Conservation (phyloP, 2,888 invertebrate species). For the Ashinkailepas kermadecensis region DNA sequence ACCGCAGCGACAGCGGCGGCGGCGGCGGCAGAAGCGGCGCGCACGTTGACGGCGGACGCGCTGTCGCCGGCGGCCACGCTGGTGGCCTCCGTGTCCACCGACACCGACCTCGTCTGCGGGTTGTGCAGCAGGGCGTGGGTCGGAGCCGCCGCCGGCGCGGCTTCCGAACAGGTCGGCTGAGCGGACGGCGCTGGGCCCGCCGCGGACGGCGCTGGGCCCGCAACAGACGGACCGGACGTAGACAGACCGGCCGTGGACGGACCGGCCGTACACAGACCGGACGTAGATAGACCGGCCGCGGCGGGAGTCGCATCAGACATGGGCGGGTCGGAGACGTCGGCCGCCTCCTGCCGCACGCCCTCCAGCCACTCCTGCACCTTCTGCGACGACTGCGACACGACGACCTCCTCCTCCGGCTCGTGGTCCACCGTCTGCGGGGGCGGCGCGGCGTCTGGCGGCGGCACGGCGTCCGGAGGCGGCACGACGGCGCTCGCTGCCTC, state of each 20-base stretch:
- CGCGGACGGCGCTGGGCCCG: not conserved
- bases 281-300: not conserved
- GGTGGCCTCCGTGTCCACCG: not conserved
- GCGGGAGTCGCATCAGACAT: not conserved
- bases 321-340: not conserved
- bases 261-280: too few species aligned
- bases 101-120: not conserved
- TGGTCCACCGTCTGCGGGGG: slow-evolving; percentile 24
- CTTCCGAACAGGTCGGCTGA: not conserved
- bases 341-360: not conserved
- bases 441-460: slow-evolving; percentile 9
- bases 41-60: slow-evolving; percentile 12
- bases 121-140: not conserved
- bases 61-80: slow-evolving; percentile 23
- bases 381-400: slow-evolving; percentile 33
- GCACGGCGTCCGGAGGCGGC: not conserved
- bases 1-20: not conserved
- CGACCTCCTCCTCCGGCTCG: slow-evolving; percentile 37
- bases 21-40: slow-evolving; percentile 8
- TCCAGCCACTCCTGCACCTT: slow-evolving; percentile 23
- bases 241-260: not conserved
- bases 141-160: too few species aligned
- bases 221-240: too few species aligned
- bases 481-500: not conserved
- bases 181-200: not conserved